Evolutionary conservation across 2,888 invertebrate species (phyloP).

Genomic region (Meteorus cinctellus): DNA sequence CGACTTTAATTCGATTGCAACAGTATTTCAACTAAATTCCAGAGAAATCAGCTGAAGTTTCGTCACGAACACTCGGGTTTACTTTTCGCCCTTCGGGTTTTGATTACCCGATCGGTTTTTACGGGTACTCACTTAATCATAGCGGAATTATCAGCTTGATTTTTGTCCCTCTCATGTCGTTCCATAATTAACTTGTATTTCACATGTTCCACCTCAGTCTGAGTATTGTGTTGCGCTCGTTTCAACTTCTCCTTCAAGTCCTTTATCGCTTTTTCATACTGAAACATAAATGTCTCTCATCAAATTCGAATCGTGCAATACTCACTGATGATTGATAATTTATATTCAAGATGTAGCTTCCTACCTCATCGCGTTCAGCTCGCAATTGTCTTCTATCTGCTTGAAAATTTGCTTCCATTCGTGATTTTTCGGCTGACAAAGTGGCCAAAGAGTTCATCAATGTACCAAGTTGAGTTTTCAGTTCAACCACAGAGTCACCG

Average conservation of each 20-base stretch:
- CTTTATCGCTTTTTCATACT: conserved; percentile 78
- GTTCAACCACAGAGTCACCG: conserved; percentile 65
- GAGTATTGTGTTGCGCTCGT: conserved; percentile 76
- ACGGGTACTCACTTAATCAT: conserved; percentile 79
- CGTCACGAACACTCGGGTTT: too few species aligned
- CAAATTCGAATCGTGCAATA: conserved; percentile 36
- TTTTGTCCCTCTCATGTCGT: conserved; percentile 87
- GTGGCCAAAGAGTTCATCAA: conserved; percentile 84
- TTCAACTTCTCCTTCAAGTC: conserved; percentile 79
- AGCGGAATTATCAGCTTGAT: conserved; percentile 84
- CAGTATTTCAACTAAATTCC: too few species aligned
- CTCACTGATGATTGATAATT: conserved; percentile 2
- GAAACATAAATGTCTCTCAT: conserved; percentile 49
- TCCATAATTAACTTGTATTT: conserved; percentile 85
- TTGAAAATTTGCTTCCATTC: conserved; percentile 89
- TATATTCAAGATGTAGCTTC: neutral
- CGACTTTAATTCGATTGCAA: too few species aligned
- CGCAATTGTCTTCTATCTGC: conserved; percentile 80
- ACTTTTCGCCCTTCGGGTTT: too few species aligned
- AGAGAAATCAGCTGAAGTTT: too few species aligned
- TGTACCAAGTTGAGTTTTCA: conserved; percentile 76
- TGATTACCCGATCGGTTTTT: too few species aligned
- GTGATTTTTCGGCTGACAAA: conserved; percentile 86
- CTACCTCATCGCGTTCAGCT: conserved; percentile 75
- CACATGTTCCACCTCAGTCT: conserved; percentile 79